A percentile compares a stretch with the other conserved stretches of the same genome.
These are phyloP conservation scores for Adela reaumurella DNA, from an alignment of 2,888 invertebrate species.

Conservation along the genomic window DNA sequence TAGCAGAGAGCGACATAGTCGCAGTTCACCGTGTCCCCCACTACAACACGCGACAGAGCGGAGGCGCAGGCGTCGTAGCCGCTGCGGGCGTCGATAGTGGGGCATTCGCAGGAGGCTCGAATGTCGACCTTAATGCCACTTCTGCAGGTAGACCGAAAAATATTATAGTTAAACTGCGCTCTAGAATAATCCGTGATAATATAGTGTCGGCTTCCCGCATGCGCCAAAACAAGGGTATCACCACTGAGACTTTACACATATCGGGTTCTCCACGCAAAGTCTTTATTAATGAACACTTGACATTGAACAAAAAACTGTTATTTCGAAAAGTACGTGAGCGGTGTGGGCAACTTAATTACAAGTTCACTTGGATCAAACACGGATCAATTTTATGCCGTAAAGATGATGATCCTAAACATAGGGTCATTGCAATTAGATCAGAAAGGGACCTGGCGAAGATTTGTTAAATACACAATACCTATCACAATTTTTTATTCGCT, in stretches of 20 bases:
- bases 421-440: neutral
- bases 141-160: neutral
- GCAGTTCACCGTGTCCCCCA: neutral
- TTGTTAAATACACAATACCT: too few relatives aligned
- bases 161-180: neutral
- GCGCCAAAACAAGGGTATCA: neutral
- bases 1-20: neutral
- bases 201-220: too few relatives aligned
- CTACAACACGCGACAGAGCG: neutral
- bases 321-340: neutral
- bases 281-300: conserved; percentile 2
- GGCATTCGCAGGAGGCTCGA: too few relatives aligned
- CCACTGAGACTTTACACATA: neutral
- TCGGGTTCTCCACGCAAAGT: neutral
- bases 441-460: neutral
- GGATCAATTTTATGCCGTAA: neutral
- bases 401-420: neutral
- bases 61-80: too few relatives aligned
- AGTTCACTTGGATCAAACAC: neutral
- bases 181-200: neutral
- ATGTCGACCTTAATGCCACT: too few relatives aligned
- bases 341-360: neutral
- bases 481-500: too few relatives aligned
- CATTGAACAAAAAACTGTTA: neutral
- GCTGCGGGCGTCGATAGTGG: neutral